Evolutionary conservation across 2,888 invertebrate genomes (phyloP).

Genomic region (Drosophila robusta): DNA sequence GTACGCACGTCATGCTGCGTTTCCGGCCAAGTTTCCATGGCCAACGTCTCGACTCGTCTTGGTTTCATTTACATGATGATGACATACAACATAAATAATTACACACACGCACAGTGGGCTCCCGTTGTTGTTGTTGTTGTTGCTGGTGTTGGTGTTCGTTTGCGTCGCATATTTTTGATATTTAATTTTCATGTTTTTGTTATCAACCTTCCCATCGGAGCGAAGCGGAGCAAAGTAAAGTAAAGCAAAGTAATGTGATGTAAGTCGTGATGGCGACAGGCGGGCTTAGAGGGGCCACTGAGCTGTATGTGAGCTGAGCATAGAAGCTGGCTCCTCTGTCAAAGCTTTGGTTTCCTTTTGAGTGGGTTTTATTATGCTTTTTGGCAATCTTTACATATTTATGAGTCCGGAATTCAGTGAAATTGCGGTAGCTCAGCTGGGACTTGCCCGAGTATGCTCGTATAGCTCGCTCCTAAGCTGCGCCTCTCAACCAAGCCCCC

Average conservation of each 20-base stretch:
- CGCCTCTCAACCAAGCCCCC: neutral
- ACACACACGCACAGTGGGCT: conserved; percentile 50
- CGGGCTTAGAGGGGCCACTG: neutral
- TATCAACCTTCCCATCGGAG: conserved; percentile 39
- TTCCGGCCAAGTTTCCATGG: conserved; percentile 54
- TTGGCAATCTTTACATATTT: conserved; percentile 65
- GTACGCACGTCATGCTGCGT: conserved; percentile 53
- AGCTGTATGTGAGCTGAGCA: neutral
- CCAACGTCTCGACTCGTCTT: conserved; percentile 31
- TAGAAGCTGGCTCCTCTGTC: conserved; percentile 28
- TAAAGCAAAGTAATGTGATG: conserved; percentile 29
- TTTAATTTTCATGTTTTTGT: conserved; percentile 68
- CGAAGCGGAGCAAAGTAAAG: conserved; percentile 18
- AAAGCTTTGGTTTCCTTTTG: conserved; percentile 44
- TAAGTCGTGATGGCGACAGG: neutral
- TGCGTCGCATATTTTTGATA: conserved; percentile 63
- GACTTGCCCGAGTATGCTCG: neutral
- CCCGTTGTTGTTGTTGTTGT: neutral
- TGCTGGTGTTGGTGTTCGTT: conserved; percentile 22
- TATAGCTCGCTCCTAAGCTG: neutral
- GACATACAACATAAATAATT: conserved; percentile 73
- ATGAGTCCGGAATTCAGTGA: conserved; percentile 43
- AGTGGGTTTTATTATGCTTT: conserved; percentile 49
- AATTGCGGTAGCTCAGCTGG: conserved; percentile 21
- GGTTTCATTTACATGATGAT: conserved; percentile 75